A percentile compares a stretch with the other conserved stretches of the same genome.
These are phyloP conservation scores for Yponomeuta sedellus DNA, from an alignment of 2,888 invertebrate genomes.

Conservation along the genomic window DNA sequence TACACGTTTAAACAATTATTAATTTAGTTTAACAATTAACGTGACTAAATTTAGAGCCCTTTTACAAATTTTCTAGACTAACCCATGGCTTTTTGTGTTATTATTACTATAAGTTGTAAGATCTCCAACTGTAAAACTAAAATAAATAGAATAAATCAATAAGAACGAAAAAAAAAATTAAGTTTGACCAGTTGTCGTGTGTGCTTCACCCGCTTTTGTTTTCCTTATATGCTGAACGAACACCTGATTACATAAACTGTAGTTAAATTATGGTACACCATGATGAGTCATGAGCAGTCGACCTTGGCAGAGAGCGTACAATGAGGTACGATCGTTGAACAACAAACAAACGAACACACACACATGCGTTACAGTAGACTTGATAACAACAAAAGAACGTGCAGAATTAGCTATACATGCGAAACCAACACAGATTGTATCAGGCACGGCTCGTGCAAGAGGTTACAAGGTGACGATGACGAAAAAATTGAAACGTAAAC, in stretches of 20 bases:
- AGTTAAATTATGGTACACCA: conserved; percentile 5
- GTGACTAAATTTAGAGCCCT: too few species aligned
- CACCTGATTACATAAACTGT: background rate
- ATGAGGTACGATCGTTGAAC: conserved; percentile 37
- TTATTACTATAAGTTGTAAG: too few species aligned
- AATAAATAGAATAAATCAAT: too few species aligned
- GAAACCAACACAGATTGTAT: background rate
- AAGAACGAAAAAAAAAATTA: too few species aligned
- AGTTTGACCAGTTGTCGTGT: background rate
- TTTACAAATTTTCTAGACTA: too few species aligned
- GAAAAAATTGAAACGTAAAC: background rate
- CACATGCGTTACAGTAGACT: conserved; percentile 1
- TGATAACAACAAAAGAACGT: background rate
- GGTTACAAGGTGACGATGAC: background rate
- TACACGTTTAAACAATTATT: too few species aligned
- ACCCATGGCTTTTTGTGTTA: too few species aligned
- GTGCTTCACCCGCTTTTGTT: background rate
- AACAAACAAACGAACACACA: conserved; percentile 33
- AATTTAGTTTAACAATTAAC: too few species aligned
- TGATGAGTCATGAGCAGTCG: conserved; percentile 37
- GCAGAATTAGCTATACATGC: background rate
- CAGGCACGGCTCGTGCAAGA: background rate
- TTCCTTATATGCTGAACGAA: background rate
- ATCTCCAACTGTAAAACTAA: too few species aligned
- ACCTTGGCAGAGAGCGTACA: conserved; percentile 64